Evolutionary conservation across 2,888 invertebrate species (phyloP), one percentile per base, ranked within the genome.

Genomic region (Polyommatus icarus): DNA sequence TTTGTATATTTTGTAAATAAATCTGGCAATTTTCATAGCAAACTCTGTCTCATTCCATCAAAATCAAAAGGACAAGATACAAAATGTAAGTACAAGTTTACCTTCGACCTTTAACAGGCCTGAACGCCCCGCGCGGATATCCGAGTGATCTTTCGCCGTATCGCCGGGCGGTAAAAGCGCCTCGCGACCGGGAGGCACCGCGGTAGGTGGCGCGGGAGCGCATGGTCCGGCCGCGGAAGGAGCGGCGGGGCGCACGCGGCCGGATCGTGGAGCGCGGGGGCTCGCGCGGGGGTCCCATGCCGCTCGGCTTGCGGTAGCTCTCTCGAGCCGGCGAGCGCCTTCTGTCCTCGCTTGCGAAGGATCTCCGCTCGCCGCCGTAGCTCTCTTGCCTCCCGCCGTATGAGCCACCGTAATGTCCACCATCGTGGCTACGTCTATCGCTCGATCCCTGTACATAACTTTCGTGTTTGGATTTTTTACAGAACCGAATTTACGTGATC

Each of bases 341-440:
- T 80, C 95, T 90, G 81, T 95, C 95, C 82, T 95, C 92, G 84
- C 94, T 94, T 83, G 90, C 91, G 85, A 92, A 94, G 83, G 93
- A 91, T 84, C 94, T 88, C 84, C 94, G 88, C 85, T 94, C 94
- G 86, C 91, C 86, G 86, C 89, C 85, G 87, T 95, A 94, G 88
- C 91, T 91, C 80, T 95, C 95, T 91, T 95, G 95, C 84, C 95
- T 94, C 87, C 94, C 88, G 87, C 92, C 87, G 87, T 94, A 93
- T 82, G 93, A 94, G 84, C 93, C 92, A 86, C 94, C 94, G 88
- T 94, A 94, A 89, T 95, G 94, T 83, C 94, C 92, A 86, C 94
- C 93, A 86, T 94, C 95, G 91, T 94, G 93, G 90, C 94, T 94
- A 89, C 94, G 92, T 93, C 94, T 94, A 90, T 93, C 94, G 85